Evolutionary conservation across 2,797 vertebrate species (phyloP), one percentile per base, ranked within the genome.

Genomic region (Vireo griseus): DNA sequence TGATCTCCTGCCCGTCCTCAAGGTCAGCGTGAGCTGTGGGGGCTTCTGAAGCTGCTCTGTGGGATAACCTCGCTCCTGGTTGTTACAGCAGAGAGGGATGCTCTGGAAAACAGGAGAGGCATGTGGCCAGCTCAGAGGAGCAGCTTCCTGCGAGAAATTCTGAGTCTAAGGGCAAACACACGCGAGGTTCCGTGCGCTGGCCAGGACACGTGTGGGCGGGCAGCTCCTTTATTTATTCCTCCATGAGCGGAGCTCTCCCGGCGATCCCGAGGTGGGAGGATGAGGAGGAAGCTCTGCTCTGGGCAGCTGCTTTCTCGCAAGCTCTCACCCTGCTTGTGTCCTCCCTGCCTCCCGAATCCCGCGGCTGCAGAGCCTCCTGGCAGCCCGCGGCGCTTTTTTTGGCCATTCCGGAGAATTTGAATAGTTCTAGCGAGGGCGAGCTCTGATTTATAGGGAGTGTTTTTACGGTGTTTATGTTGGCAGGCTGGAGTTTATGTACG

Each of bases 381-480:
- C 68, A 75, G 33, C 75, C 48, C 65, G 1, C 1, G 0, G 26
- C 19, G 1, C 8, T 13, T 83, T 58, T 58, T 54, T 44, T 8
- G 71, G 44, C 62, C 37, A 4, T 66, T 68, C 44, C 83, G 55
- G 40, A 37, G 39, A 8, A 55, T 37, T 3, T 11, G 52, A 47
- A 11, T 5, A 8, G 47, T 25, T 37, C 20, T 11, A 24, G 33
- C 0, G 6, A 74, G 76, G 73, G 51, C 16, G n/a, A 62, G 40
- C 35, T 31, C 51, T 21, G 63, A 80, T 86, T 93, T 95, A 57
- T 1, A n/a, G 79, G 57, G 58, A 65, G 76, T 7, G 63, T 6
- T 74, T 92, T 83, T 29, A 54, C 2, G 4, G 65, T 83, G 94
- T 95, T 95, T 86, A 6, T 33, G 50, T 90, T 95, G 93, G 94